Percentiles rank a stretch among this genome's conserved stretches.
phyloP scores from a whole-genome alignment of 2,113 vertebrate genomes.

The Dendropsophus ebraccatus region DNA sequence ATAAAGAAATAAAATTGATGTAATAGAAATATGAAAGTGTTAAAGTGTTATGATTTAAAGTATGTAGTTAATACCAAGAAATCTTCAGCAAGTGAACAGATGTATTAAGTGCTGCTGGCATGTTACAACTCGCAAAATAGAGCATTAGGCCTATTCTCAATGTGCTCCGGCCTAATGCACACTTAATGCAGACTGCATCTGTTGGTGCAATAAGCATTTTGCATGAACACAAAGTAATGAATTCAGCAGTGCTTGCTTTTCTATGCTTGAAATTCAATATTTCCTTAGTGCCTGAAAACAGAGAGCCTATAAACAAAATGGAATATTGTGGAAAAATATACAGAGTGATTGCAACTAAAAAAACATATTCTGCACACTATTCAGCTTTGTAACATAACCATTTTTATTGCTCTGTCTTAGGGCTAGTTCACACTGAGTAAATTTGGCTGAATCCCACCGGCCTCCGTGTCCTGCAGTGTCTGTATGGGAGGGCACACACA shows the following conservation, averaged over 20 bases:
- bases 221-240: constrained; percentile 36
- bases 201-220: constrained; percentile 52
- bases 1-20: no score
- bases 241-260: constrained; percentile 36
- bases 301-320: neutral
- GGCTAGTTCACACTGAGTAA: no score
- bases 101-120: constrained; percentile 40
- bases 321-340: neutral
- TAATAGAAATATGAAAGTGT: neutral
- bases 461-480: no score
- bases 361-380: neutral
- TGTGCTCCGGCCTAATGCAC: constrained; percentile 47
- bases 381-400: neutral
- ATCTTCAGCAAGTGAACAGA: constrained; percentile 39
- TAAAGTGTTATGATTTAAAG: neutral
- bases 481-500: no score
- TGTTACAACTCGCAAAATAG: constrained; percentile 34
- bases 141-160: constrained; percentile 22
- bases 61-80: neutral
- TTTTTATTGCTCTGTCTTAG: neutral
- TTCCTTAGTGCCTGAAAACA: constrained; percentile 20
- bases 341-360: neutral
- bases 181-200: constrained; percentile 52
- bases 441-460: no score
- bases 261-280: constrained; percentile 4